phyloP scores from a whole-genome alignment of 2,113 vertebrate genomes.

The Cariama cristata region DNA sequence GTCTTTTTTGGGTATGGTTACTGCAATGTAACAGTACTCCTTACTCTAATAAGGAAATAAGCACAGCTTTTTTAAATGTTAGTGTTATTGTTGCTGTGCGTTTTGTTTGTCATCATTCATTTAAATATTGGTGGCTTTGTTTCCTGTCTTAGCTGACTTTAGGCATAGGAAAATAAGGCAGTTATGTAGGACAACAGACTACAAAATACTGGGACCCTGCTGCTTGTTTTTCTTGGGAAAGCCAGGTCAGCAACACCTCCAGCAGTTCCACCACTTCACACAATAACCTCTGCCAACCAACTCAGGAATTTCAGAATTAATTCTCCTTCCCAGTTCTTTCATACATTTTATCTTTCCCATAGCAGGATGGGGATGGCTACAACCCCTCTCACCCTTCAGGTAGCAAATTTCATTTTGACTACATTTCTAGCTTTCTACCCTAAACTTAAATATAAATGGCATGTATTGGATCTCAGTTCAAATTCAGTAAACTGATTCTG shows the following conservation, averaged over 20 bases:
- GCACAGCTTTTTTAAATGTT: neutral
- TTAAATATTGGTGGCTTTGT: neutral
- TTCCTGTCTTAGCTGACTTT: neutral
- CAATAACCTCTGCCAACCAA: neutral
- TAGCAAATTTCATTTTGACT: neutral
- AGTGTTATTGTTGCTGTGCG: neutral
- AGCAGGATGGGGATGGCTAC: neutral
- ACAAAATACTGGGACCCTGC: neutral
- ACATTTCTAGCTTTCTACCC: neutral
- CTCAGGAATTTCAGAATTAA: neutral
- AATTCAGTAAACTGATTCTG: neutral
- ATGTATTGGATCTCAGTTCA: neutral
- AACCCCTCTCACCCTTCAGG: neutral
- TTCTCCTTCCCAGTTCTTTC: neutral
- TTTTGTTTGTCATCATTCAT: neutral
- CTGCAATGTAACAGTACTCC: neutral
- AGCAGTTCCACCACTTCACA: neutral
- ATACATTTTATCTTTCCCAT: neutral
- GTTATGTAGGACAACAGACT: neutral
- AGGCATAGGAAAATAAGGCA: neutral
- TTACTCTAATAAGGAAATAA: neutral
- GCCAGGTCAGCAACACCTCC: neutral
- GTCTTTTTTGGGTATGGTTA: neutral
- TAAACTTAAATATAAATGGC: neutral
- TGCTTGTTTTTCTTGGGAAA: neutral